Evolutionary conservation across 2,113 vertebrate species (phyloP).

Genomic region (Hiodon alosoides): DNA sequence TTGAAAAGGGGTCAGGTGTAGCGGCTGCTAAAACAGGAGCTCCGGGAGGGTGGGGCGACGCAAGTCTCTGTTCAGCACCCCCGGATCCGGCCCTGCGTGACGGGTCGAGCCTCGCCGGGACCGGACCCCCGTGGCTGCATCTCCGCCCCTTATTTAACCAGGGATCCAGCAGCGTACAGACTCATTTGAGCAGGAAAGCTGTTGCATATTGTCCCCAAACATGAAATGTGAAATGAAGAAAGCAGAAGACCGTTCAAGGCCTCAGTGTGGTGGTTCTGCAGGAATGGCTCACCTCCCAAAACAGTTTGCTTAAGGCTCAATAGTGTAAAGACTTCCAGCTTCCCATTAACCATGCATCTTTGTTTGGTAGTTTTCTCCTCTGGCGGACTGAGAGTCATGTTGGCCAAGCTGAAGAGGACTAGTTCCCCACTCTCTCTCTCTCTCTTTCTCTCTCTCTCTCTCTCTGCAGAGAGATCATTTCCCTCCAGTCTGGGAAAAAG

Average conservation of each 20-base stretch:
- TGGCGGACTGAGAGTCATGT: neutral
- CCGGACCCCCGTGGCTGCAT: too few relatives aligned
- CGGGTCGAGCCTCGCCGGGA: too few relatives aligned
- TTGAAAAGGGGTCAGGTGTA: too few relatives aligned
- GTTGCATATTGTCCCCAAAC: too few relatives aligned
- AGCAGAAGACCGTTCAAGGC: neutral
- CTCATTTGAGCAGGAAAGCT: too few relatives aligned
- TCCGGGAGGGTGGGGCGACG: too few relatives aligned
- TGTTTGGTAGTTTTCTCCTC: neutral
- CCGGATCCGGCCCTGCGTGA: too few relatives aligned
- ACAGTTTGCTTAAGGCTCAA: conserved; percentile 66
- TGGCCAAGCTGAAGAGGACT: neutral
- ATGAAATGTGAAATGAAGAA: too few relatives aligned
- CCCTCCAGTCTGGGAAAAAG: conserved; percentile 14
- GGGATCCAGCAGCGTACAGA: too few relatives aligned
- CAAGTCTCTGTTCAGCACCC: too few relatives aligned
- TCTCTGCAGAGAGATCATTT: neutral
- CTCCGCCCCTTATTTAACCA: too few relatives aligned
- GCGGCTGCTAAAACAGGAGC: too few relatives aligned
- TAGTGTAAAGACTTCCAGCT: conserved; percentile 43
- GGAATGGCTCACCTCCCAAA: conserved; percentile 67
- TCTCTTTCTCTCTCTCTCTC: neutral
- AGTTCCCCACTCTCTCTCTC: neutral
- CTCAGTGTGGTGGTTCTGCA: conserved; percentile 10
- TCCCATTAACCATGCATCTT: neutral